Base-by-base conservation (phyloP, 2,113 vertebrate species). In the Rhineura floridana region DNA sequence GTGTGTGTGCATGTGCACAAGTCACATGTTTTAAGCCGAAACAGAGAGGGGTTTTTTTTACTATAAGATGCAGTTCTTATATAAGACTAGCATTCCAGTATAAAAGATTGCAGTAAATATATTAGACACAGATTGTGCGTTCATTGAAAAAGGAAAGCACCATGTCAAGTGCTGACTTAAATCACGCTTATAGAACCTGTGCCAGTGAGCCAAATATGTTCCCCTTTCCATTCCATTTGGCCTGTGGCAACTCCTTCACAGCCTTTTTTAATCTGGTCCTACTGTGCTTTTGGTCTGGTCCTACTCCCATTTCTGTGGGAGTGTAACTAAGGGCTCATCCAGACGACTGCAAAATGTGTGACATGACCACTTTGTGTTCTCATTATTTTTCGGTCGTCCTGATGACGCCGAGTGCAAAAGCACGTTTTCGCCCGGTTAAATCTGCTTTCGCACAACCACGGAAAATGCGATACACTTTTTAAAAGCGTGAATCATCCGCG, bases 21-120 rank as follows among this genome's bases (percentile, higher is more conserved):
- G 11, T 2, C 59, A 67, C 36, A 73, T 72, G 80, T 91, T 94
- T 87, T 91, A 92, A n/a, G 86, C 92, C 86, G 4, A 42, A 17
- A 83, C 83, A 93, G 48, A 55, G 23, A 15, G 46, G 89, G 63
- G 33, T 87, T 91, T 44, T 23, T 76, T 62, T 44, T 59, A 33
- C 25, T 46, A 25, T 28, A 15, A 15, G 6, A 46, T 3, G 72
- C 67, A 59, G 55, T 59, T 59, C 55, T 59, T 59, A 59, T 59
- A 59, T 59, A 23, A 81, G 39, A 73, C 59, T 82, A 17, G 25
- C 4, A 48, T 46, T 65, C 1, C 1, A n/a, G 59, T 39, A 21
- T 77, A 65, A 81, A 86, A 77, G 2, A 9, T 46, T 48, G 21
- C 55, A 0, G 15, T 0, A 65, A 15, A 0, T 1, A 36, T 62